phyloP scores from a whole-genome alignment of 1,140 invertebrate genomes.

The Atta colombica region DNA sequence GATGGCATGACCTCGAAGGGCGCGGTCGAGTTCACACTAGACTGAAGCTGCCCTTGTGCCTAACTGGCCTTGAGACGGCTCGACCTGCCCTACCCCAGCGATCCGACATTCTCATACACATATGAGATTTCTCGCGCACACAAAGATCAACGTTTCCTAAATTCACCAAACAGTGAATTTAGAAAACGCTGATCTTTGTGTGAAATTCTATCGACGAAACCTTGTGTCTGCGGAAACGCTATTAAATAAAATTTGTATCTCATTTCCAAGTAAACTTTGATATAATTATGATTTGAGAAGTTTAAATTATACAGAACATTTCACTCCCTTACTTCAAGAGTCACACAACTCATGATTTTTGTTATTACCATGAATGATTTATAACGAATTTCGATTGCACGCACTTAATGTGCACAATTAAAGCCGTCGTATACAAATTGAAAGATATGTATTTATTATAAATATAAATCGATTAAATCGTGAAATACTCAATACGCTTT shows the following conservation, averaged over 20 bases:
- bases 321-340: too few relatives aligned
- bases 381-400: too few relatives aligned
- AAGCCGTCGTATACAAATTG: too few relatives aligned
- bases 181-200: background rate
- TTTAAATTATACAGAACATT: too few relatives aligned
- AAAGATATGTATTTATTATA: too few relatives aligned
- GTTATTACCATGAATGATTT: too few relatives aligned
- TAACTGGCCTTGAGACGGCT: slow-evolving; percentile 81
- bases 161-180: slow-evolving; percentile 7
- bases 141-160: slow-evolving; percentile 66
- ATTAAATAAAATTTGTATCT: background rate
- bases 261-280: background rate
- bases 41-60: slow-evolving; percentile 81
- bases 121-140: slow-evolving; percentile 67
- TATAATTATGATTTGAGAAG: background rate
- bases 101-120: slow-evolving; percentile 64
- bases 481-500: too few relatives aligned
- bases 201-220: slow-evolving; percentile 56
- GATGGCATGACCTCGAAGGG: slow-evolving; percentile 80
- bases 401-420: too few relatives aligned
- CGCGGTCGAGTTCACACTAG: slow-evolving; percentile 80
- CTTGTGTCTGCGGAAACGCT: slow-evolving; percentile 3
- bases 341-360: too few relatives aligned
- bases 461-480: too few relatives aligned
- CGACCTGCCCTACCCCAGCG: slow-evolving; percentile 72